phyloP scores from a whole-genome alignment of 2,797 vertebrate genomes.

The Anguilla pacifica region DNA sequence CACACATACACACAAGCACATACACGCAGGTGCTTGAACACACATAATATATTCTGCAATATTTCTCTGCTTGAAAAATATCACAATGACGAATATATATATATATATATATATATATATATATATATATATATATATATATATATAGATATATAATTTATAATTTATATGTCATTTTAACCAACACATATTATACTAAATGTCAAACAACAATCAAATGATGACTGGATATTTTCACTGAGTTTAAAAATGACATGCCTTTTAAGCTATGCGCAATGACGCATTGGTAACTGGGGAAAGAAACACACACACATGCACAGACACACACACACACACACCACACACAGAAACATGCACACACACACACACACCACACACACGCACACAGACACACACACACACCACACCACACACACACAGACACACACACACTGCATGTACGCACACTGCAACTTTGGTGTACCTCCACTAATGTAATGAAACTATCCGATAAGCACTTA shows the following conservation, averaged over 20 bases:
- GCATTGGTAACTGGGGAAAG: neutral
- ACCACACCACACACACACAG: slow-evolving; percentile 15
- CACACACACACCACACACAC: neutral
- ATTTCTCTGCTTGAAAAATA: neutral
- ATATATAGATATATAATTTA: neutral
- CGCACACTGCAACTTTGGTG: slow-evolving; percentile 23
- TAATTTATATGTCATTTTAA: neutral
- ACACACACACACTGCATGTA: slow-evolving; percentile 24
- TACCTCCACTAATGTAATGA: slow-evolving; percentile 54
- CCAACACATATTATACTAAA: neutral
- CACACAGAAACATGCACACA: too few species aligned
- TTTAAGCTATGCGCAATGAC: neutral
- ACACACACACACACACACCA: slow-evolving; percentile 40
- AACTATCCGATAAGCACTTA: slow-evolving; percentile 65
- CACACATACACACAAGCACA: neutral
- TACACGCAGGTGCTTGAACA: neutral
- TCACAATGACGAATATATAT: neutral
- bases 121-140: neutral
- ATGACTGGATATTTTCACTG: neutral
- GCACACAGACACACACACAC: neutral
- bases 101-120: too few species aligned
- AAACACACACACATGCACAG: slow-evolving; percentile 34
- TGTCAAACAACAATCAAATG: neutral
- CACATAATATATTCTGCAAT: neutral
- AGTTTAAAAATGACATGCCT: neutral